Percentiles rank a stretch among this genome's conserved stretches.
Evolutionary conservation across 2,113 vertebrate species (phyloP).

Genomic region (Athene noctua): DNA sequence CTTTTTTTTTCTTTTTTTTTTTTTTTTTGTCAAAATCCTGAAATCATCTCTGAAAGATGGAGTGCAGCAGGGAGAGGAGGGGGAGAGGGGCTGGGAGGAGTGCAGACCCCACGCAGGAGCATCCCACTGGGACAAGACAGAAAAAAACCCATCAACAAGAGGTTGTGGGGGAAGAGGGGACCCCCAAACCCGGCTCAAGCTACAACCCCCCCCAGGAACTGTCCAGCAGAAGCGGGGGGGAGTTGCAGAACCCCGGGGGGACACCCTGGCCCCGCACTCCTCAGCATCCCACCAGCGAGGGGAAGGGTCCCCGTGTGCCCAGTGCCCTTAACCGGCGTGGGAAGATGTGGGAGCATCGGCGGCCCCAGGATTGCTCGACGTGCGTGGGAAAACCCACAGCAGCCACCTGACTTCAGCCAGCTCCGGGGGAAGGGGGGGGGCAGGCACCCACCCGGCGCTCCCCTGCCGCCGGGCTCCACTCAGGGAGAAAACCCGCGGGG

Average conservation of each 20-base stretch:
- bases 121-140: rapidly evolving
- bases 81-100: background rate
- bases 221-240: background rate
- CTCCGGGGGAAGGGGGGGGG: no score
- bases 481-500: background rate
- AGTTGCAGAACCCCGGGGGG: background rate
- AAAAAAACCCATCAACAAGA: background rate
- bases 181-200: background rate
- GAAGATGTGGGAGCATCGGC: background rate
- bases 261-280: rapidly evolving
- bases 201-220: background rate
- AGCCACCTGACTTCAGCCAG: background rate
- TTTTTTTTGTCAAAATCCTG: background rate
- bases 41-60: background rate
- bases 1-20: no score
- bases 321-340: rapidly evolving
- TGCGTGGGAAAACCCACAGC: background rate
- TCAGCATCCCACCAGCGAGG: rapidly evolving
- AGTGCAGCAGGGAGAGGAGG: rapidly evolving
- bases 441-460: rapidly evolving
- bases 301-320: background rate
- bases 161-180: rapidly evolving
- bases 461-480: background rate
- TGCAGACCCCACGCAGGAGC: rapidly evolving
- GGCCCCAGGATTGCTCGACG: rapidly evolving